phyloP scores from a whole-genome alignment of 2,888 invertebrate species.

The Ichneumoninae sp. region DNA sequence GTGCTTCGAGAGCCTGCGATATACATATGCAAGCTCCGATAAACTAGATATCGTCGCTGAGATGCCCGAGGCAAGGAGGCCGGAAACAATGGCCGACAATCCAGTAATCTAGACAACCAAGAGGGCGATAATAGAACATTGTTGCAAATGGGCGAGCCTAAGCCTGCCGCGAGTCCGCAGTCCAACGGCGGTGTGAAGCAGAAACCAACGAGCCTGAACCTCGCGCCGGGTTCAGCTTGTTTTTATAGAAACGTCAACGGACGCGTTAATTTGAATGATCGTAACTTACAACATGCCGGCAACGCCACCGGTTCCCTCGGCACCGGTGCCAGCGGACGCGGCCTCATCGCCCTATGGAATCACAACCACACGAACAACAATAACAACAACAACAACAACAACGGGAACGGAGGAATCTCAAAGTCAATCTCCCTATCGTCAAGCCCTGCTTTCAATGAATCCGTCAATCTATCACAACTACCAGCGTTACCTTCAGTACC shows the following conservation, averaged over 20 bases:
- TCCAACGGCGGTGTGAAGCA: conserved; percentile 82
- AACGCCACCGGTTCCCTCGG: conserved; percentile 46
- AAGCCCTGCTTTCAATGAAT: conserved; percentile 69
- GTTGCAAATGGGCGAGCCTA: conserved; percentile 83
- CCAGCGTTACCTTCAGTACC: conserved; percentile 78
- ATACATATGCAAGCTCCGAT: conserved; percentile 11
- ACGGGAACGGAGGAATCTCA: conserved; percentile 47
- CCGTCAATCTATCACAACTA: conserved; percentile 73
- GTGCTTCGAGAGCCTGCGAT: not conserved
- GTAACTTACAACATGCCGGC: conserved; percentile 80
- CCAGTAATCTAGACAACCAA: conserved; percentile 52
- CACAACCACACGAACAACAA: conserved; percentile 65
- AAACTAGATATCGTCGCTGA: not conserved
- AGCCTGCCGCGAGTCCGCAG: conserved; percentile 81
- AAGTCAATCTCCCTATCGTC: conserved; percentile 65
- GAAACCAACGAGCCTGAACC: conserved; percentile 81
- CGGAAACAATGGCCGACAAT: conserved; percentile 57
- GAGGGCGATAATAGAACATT: conserved; percentile 53
- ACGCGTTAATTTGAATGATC: conserved; percentile 82
- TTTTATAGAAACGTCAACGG: conserved; percentile 84
- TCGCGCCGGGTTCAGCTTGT: conserved; percentile 81
- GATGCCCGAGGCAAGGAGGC: not conserved
- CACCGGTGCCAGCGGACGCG: conserved; percentile 47
- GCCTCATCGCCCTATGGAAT: conserved; percentile 65
- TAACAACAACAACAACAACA: conserved; percentile 64